Base-by-base conservation (phyloP, 2,888 invertebrate genomes). In the Syritta pipiens region DNA sequence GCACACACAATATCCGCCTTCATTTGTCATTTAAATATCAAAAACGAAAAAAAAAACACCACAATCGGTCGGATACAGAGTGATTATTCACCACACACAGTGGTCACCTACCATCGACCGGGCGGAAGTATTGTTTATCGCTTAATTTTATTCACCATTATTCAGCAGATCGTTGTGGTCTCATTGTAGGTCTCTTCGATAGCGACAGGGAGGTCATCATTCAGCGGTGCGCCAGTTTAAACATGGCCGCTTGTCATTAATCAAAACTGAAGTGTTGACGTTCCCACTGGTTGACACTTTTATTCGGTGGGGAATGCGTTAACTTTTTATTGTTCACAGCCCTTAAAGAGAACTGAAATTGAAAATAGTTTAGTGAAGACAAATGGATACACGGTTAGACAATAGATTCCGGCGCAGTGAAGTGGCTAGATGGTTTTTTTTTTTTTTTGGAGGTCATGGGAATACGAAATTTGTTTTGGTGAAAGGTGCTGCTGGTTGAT, bases 21-120 rank as follows among this genome's bases (percentile, higher is more conserved):
- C 26, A 62, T 22, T 20, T 26, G 37, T 10, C 12, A 24, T 44
- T 44, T 22, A 44, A 24, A 44, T 44, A n/a, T n/a, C n/a, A n/a
- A n/a, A n/a, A n/a, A n/a, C n/a, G n/a, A n/a, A n/a, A n/a, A n/a
- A n/a, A n/a, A n/a, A n/a, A n/a, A n/a, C n/a, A n/a, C n/a, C n/a
- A n/a, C n/a, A n/a, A n/a, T 28, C 28, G 28, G 2, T 28, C 1
- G 9, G 9, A 28, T 28, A n/a, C 28, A 28, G 7, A 7, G 28
- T 28, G n/a, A n/a, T 28, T 9, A 28, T 28, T 28, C 7, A 28
- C 6, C 9, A 28, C 28, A 0, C 0, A 7, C 9, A 28, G 10
- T 1, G 20, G 1, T 44, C 6, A 20, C 4, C 10, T 10, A 28
- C 22, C 1, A 4, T 3, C 19, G 5, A 5, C 5, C 22, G 9